Conservation (phyloP, 2,113 vertebrate species). For the Albula glossodonta region DNA sequence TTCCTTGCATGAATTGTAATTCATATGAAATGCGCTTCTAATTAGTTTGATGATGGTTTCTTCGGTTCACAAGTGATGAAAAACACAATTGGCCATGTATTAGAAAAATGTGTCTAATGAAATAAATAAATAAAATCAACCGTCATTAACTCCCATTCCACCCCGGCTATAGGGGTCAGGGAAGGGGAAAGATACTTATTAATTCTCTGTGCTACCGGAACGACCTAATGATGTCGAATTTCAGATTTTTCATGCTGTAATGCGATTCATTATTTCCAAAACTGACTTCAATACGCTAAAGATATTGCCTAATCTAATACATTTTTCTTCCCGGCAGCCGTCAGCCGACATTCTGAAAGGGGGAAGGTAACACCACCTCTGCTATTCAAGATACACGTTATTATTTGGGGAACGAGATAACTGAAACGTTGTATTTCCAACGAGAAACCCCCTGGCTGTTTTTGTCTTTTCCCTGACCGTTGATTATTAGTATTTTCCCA, state of each 20-base stretch:
- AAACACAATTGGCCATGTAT: constrained; percentile 31
- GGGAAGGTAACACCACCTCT: constrained; percentile 2
- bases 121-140: constrained; percentile 88
- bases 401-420: not conserved
- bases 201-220: constrained; percentile 79
- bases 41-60: not conserved
- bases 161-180: constrained; percentile 74
- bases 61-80: constrained; percentile 17
- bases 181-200: constrained; percentile 66
- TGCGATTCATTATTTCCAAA: constrained; percentile 79
- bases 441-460: constrained; percentile 38
- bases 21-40: not conserved
- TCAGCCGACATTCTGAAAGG: constrained; percentile 34
- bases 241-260: constrained; percentile 74
- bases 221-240: constrained; percentile 77
- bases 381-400: not conserved
- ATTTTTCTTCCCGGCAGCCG: constrained; percentile 57
- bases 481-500: constrained; percentile 99
- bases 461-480: constrained; percentile 71
- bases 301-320: constrained; percentile 70
- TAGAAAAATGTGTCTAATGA: constrained; percentile 57
- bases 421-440: constrained; percentile 27
- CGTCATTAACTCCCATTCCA: constrained; percentile 81
- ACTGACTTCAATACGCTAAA: constrained; percentile 65
- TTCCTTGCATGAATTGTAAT: not conserved